These are phyloP conservation scores for Rhea pennata DNA, from an alignment of 2,113 vertebrate species.

Conservation along the genomic window DNA sequence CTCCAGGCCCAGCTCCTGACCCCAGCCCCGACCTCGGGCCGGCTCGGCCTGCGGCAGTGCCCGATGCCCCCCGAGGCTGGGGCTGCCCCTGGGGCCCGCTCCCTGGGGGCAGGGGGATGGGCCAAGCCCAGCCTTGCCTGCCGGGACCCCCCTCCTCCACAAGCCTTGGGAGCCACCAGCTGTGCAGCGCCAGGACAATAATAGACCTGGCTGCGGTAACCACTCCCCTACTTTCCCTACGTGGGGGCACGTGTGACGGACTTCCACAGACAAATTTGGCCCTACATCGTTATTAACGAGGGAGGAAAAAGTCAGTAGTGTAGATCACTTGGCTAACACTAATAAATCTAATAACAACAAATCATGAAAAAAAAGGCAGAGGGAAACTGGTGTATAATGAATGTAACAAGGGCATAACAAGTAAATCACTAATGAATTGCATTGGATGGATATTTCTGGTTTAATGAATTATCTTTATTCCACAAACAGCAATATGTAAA, in stretches of 20 bases:
- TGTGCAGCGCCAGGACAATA: background rate
- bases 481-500: background rate
- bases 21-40: too few species aligned
- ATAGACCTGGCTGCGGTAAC: background rate
- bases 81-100: background rate
- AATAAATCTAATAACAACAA: background rate
- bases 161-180: rapidly evolving
- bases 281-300: background rate
- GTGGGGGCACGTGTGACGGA: background rate
- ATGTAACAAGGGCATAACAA: background rate
- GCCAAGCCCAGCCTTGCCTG: background rate
- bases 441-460: background rate
- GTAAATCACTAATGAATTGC: background rate
- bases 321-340: background rate
- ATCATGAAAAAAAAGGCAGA: background rate
- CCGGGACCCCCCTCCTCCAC: too few species aligned
- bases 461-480: background rate
- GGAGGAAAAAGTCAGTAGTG: background rate
- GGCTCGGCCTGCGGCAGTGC: too few species aligned
- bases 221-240: background rate
- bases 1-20: too few species aligned
- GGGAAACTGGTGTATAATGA: background rate
- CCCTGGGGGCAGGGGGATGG: background rate
- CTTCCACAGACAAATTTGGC: background rate
- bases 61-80: too few species aligned